phyloP scores from a whole-genome alignment of 2,888 invertebrate species.

The Brachyptera risi region DNA sequence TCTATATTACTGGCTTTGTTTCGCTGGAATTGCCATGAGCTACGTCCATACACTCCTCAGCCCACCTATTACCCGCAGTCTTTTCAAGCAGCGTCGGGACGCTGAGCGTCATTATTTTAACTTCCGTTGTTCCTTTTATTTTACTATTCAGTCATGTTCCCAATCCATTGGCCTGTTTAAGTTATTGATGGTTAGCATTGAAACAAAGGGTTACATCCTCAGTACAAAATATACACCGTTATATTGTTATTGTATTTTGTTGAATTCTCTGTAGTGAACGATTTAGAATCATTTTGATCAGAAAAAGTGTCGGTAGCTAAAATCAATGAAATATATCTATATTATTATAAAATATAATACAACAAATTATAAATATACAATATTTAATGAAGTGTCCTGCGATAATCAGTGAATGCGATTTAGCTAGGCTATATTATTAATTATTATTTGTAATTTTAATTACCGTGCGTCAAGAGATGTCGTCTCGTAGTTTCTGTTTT shows the following conservation, averaged over 20 bases:
- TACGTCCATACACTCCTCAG: background rate
- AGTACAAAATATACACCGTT: conserved; percentile 26
- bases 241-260: conserved; percentile 24
- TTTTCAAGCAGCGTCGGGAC: background rate
- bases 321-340: conserved; percentile 32
- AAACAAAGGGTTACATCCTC: conserved; percentile 19
- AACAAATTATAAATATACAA: conserved; percentile 32
- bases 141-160: background rate
- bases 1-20: background rate
- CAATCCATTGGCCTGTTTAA: conserved; percentile 9
- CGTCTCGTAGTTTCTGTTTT: background rate
- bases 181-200: conserved; percentile 20
- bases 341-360: conserved; percentile 31
- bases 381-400: conserved; percentile 33
- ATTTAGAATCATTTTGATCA: conserved; percentile 32
- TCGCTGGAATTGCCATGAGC: background rate
- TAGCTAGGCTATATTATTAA: conserved; percentile 19
- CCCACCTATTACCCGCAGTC: no score
- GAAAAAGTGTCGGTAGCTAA: conserved; percentile 33
- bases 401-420: conserved; percentile 31
- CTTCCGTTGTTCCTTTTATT: conserved; percentile 6
- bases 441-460: background rate
- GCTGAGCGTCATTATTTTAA: background rate
- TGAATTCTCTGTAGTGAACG: conserved; percentile 27
- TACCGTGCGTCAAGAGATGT: background rate